Base-by-base conservation (phyloP, 1,140 invertebrate genomes). In the Anastrepha obliqua region DNA sequence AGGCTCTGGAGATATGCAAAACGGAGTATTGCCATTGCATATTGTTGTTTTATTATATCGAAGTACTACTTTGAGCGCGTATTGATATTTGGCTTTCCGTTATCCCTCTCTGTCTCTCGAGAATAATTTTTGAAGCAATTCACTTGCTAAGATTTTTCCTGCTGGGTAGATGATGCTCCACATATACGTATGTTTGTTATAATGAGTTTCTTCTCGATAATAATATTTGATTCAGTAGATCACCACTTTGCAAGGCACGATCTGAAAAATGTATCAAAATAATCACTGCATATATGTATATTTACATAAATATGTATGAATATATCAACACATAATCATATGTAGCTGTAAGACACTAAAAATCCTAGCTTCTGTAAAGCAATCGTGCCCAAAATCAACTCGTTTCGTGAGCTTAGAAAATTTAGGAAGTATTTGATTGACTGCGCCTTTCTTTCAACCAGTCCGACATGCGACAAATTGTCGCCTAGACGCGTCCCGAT, bases 351-450 rank as follows among this genome's bases (percentile, higher is more conserved):
- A 5, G 51, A 7, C 5, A 9, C 5, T 55, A 9, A 55, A 29
- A 9, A 81, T 55, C n/a, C 8, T 15, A 81, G 44, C 70, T 20
- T n/a, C 70, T 78, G 47, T 29, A 58, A 55, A 51, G 51, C 74
- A 55, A 81, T 81, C 74, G 74, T 81, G 74, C 74, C 47, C 44
- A 55, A 81, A 81, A 51, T 81, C 74, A 55, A 55, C 47, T 55
- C 74, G 74, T 81, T 81, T 81, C 74, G 74, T 81, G 74, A 81
- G 74, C 17, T 81, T 29, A 55, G 74, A 51, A 81, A 81, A 81
- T 81, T 81, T 81, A 51, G 74, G 74, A 81, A 81, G 74, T 55
- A 29, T 51, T 81, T 81, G 74, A 81, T 81, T 81, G 74, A 81
- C 74, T 81, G 74, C 74, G 9, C 55, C 47, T 81, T 81, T 81